Evolutionary conservation across 2,113 vertebrate genomes (phyloP).

Genomic region (human (Homo sapiens)): GRCh38 chr6:113244001-113244500

Average conservation of each 20-base stretch:
- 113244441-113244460: conserved; percentile 43
- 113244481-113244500: conserved; percentile 27
- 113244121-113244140: background rate
- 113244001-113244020: background rate
- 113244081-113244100: background rate
- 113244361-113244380: background rate
- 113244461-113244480: conserved; percentile 24
- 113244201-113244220: conserved; percentile 49
- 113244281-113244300: background rate
- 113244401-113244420: background rate
- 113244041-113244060: background rate
- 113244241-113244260: background rate
- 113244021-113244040: background rate
- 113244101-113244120: background rate
- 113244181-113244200: conserved; percentile 49
- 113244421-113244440: conserved; percentile 32
- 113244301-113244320: background rate
- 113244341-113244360: conserved; percentile 12
- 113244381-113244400: background rate
- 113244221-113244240: background rate
- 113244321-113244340: conserved; percentile 15
- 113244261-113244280: background rate
- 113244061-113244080: background rate
- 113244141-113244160: background rate
- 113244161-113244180: conserved; percentile 39